phyloP scores from a whole-genome alignment of 2,113 vertebrate genomes.

The Triplophysa tibetana region DNA sequence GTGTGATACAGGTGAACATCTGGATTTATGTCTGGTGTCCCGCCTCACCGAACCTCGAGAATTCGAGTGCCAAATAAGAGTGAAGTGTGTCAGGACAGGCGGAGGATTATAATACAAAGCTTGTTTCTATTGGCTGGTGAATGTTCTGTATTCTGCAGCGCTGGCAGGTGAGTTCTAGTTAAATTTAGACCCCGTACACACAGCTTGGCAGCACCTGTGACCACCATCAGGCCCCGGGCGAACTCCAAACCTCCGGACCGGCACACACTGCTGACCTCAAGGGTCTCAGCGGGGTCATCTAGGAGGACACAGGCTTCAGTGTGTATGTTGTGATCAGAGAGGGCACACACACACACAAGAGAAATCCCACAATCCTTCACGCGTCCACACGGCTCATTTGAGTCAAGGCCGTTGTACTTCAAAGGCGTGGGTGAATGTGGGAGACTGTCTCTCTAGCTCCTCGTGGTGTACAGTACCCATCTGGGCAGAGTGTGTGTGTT shows the following conservation, averaged over 20 bases:
- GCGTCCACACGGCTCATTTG: no score
- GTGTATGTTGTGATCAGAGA: conserved; percentile 37
- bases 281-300: background rate
- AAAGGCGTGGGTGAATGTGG: no score
- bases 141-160: no score
- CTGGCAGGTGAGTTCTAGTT: background rate
- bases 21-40: conserved; percentile 50
- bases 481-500: no score
- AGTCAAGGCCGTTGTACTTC: no score
- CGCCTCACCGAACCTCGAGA: conserved; percentile 18
- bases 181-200: conserved; percentile 3
- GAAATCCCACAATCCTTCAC: no score
- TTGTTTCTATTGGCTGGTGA: no score
- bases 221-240: conserved; percentile 27
- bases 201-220: conserved; percentile 55
- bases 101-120: no score
- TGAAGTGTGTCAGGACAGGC: no score
- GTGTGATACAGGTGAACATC: conserved; percentile 47
- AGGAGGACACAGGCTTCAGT: background rate
- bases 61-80: no score
- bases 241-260: conserved; percentile 18
- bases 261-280: conserved; percentile 13
- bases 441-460: no score
- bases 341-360: background rate
- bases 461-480: no score